Conservation (phyloP, 2,113 vertebrate species). For the Orientallactaga bullata region DNA sequence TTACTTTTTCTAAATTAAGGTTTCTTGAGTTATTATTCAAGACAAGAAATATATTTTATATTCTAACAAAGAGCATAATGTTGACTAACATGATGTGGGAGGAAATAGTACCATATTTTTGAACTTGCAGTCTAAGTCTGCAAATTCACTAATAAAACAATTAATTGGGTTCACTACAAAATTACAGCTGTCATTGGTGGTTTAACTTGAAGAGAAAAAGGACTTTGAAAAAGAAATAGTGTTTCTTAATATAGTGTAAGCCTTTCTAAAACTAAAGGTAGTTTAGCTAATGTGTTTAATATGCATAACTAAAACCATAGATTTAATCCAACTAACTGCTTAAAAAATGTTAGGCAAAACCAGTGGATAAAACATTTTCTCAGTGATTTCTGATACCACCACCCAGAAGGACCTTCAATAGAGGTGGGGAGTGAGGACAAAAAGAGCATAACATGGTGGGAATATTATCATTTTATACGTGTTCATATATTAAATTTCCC, state of each 20-base stretch:
- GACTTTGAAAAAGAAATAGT: background rate
- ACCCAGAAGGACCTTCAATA: too few relatives aligned
- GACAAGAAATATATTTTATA: background rate
- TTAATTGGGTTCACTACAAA: conserved; percentile 23
- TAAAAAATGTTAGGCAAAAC: background rate
- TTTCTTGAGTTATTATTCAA: conserved; percentile 14
- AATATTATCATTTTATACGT: too few relatives aligned
- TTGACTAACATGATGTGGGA: background rate
- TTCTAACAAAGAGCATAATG: background rate
- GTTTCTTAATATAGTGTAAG: background rate
- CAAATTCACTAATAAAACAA: background rate
- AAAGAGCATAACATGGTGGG: too few relatives aligned
- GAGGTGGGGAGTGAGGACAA: too few relatives aligned
- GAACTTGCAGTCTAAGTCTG: background rate
- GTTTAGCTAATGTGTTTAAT: background rate
- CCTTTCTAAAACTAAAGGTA: background rate
- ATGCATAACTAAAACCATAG: background rate
- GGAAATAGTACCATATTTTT: background rate
- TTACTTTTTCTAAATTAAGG: background rate
- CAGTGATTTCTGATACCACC: too few relatives aligned
- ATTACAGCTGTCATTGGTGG: background rate
- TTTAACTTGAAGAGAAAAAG: background rate
- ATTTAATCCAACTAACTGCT: background rate
- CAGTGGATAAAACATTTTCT: background rate
- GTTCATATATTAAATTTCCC: too few relatives aligned